Evolutionary conservation across 2,113 vertebrate species (phyloP), one percentile per base, ranked within the genome.

Genomic region (Menura novaehollandiae): DNA sequence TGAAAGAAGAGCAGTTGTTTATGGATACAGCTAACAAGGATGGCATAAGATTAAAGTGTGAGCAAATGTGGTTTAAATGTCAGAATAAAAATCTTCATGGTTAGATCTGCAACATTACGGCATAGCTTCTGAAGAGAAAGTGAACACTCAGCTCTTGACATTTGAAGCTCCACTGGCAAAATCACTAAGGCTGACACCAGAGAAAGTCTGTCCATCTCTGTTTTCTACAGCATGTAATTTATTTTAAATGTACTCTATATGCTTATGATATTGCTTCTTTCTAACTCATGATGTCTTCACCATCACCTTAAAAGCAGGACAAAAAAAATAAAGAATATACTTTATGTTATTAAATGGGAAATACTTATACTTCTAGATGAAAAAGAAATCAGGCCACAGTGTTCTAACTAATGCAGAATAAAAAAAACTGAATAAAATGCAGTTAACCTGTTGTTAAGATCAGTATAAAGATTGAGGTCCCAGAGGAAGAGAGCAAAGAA

Each of bases 151-250:
- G 63, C 47, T 75, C 52, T 85, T 85, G 80, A 80, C 68, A 82
- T 68, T 96, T 95, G 89, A 93, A 96, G 91, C 59, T 95, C 60
- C 58, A 81, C 74, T 53, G 55, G 63, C 75, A 95, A 93, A 94
- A 78, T 91, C 82, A 85, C 13, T 16, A 74, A 60, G 66, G 73
- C 92, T 82, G 88, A 87, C 62, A 66, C 53, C 44, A 35, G 27
- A 91, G 68, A 68, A 96, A 97, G 41, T 84, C 88, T 94, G 71
- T 91, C 80, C 55, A 86, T 87, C 90, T 97, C 85, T 88, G 66
- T 95, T 96, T 97, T 93, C 88, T 85, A 37, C 39, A 83, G 51
- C 37, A 33, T 87, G 49, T 91, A 96, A 91, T 96, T 95, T 91
- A 89, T 95, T 97, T 96, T 73, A 94, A 97, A 96, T 85, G 39